Conservation (phyloP, 2,797 vertebrate genomes). For the Rhincodon typus region DNA sequence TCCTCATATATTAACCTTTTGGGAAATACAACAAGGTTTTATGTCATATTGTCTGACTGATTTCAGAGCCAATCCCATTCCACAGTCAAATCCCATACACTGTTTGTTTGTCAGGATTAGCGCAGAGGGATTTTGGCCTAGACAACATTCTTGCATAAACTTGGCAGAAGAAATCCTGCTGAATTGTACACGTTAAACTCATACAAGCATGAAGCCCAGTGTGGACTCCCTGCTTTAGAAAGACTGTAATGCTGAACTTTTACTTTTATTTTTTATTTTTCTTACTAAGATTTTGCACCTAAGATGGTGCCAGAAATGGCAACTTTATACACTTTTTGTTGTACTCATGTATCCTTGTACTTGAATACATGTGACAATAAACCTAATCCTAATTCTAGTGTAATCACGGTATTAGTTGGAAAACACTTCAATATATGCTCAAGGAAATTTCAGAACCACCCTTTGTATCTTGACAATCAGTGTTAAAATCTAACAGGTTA, state of each 20-base stretch:
- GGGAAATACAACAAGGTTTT: slow-evolving; percentile 25
- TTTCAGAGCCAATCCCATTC: background rate
- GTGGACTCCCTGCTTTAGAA: too few species aligned
- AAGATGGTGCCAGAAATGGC: too few species aligned
- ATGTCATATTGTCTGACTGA: slow-evolving; percentile 10
- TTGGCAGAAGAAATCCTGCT: slow-evolving; percentile 16
- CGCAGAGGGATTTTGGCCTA: background rate
- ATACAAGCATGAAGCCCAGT: too few species aligned
- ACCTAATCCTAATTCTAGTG: background rate
- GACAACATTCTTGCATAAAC: background rate
- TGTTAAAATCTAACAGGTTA: background rate
- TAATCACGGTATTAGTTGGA: background rate
- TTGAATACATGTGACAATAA: too few species aligned
- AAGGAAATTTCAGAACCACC: background rate
- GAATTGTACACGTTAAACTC: background rate
- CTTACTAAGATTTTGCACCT: too few species aligned
- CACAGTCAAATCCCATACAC: background rate
- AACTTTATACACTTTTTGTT: too few species aligned
- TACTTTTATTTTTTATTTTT: too few species aligned
- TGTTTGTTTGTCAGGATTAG: slow-evolving; percentile 17
- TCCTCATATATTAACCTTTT: slow-evolving; percentile 50
- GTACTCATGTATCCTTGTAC: too few species aligned
- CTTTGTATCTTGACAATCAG: background rate
- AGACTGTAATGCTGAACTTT: too few species aligned
- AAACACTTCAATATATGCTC: background rate